Conservation (phyloP, 1,140 invertebrate genomes). For the Harpegnathos saltator region DNA sequence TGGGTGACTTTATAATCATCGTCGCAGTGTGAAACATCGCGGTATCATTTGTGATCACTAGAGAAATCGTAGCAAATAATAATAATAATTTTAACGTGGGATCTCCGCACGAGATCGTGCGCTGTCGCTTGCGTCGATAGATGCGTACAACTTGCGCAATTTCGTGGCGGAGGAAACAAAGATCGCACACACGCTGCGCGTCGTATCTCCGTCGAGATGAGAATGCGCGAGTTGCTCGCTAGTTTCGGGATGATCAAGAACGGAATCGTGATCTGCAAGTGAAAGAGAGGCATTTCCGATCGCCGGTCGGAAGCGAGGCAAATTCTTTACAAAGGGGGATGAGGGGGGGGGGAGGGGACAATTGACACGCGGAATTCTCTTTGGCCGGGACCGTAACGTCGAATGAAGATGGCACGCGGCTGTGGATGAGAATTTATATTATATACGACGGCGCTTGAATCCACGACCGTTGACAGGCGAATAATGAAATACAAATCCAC, state of each 20-base stretch:
- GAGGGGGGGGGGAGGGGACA: neutral
- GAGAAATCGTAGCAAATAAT: no score
- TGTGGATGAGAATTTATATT: slow-evolving; percentile 55
- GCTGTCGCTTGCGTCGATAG: no score
- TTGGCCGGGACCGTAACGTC: slow-evolving; percentile 7
- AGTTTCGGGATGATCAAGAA: neutral
- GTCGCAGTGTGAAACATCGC: no score
- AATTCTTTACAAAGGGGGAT: neutral
- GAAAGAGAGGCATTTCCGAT: neutral
- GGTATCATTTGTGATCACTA: no score
- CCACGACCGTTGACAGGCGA: slow-evolving; percentile 51
- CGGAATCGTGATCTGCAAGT: neutral
- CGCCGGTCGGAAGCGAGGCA: neutral
- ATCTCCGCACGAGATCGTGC: no score
- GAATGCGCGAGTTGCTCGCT: neutral
- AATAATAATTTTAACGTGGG: no score
- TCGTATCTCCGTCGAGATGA: neutral
- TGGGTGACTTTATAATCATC: neutral
- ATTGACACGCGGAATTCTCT: slow-evolving; percentile 26
- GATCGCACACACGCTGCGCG: neutral
- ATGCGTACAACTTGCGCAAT: no score
- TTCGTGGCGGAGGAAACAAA: no score
- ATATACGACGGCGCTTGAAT: slow-evolving; percentile 37
- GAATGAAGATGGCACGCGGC: slow-evolving; percentile 37
- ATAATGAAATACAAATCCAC: slow-evolving; percentile 57